phyloP scores from a whole-genome alignment of 2,888 invertebrate species.

The Eupithecia inturbata region DNA sequence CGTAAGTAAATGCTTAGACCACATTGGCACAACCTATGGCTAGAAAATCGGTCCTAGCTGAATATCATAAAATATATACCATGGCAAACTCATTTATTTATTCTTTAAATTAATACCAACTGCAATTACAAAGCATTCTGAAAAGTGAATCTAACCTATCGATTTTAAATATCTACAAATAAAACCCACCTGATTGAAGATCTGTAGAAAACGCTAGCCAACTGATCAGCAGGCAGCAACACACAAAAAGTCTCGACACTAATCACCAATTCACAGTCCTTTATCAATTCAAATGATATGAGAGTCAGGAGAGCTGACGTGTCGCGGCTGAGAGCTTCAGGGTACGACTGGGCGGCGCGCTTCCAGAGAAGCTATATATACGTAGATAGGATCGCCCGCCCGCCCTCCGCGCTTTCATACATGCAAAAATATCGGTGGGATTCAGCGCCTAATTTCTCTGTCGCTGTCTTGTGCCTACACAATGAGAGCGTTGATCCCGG shows the following conservation, averaged over 20 bases:
- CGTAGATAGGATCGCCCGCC: constrained; percentile 68
- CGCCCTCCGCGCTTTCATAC: constrained; percentile 71
- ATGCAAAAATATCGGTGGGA: constrained; percentile 81
- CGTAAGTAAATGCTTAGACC: neutral
- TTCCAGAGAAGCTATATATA: constrained; percentile 73
- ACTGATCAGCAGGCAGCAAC: constrained; percentile 43
- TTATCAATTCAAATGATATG: constrained; percentile 45
- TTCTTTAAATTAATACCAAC: constrained; percentile 29
- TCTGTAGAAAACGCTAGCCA: constrained; percentile 30
- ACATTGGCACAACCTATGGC: neutral
- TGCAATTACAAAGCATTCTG: constrained; percentile 18
- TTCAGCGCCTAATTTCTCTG: constrained; percentile 79
- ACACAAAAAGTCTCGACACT: constrained; percentile 57
- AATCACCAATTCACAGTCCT: constrained; percentile 61
- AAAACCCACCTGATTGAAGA: constrained; percentile 50
- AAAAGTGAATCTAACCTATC: constrained; percentile 20
- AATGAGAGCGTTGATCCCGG: constrained; percentile 82
- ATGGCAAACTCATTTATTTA: constrained; percentile 7
- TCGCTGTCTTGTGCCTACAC: constrained; percentile 76
- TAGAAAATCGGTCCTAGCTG: neutral
- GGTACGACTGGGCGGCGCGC: constrained; percentile 77
- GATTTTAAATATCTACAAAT: neutral
- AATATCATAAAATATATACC: constrained; percentile 16
- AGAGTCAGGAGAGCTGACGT: constrained; percentile 51
- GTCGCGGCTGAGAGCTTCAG: constrained; percentile 53